Evolutionary conservation across 2,888 invertebrate species (phyloP).

Genomic region (Rotaria magnacalcarata): DNA sequence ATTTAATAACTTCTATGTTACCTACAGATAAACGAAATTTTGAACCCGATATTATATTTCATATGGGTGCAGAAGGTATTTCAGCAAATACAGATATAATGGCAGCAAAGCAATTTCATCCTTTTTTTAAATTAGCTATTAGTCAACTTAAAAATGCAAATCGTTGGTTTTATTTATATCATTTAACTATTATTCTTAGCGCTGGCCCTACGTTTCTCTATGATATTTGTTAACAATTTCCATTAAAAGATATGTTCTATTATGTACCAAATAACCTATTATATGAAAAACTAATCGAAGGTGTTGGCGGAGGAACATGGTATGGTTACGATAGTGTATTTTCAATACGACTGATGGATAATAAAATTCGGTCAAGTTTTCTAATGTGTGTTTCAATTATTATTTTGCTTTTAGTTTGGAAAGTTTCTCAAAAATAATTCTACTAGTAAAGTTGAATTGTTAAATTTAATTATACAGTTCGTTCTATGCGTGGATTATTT

Average conservation of each 20-base stretch:
- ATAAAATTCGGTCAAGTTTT: not conserved
- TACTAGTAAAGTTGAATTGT: not conserved
- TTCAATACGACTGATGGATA: not conserved
- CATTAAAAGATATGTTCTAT: not conserved
- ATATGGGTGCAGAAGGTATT: not conserved
- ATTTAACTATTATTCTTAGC: not conserved
- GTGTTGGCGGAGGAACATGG: not conserved
- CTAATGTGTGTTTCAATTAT: not conserved
- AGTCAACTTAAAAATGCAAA: not conserved
- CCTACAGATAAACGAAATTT: not conserved
- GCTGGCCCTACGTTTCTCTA: not conserved
- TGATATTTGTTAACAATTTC: not conserved
- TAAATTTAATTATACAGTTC: no score
- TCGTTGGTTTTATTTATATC: not conserved
- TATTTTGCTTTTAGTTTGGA: not conserved
- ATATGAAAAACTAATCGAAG: not conserved
- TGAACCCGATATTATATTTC: not conserved
- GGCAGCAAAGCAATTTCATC: not conserved
- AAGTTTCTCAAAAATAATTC: not conserved
- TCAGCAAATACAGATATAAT: slow-evolving; percentile 4
- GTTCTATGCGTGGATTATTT: no score
- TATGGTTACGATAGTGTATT: not conserved
- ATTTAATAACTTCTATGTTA: not conserved
- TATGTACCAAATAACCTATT: not conserved
- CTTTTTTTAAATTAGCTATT: not conserved